Conservation (phyloP, 2,888 invertebrate genomes). For the Tetrapedia diversipes region DNA sequence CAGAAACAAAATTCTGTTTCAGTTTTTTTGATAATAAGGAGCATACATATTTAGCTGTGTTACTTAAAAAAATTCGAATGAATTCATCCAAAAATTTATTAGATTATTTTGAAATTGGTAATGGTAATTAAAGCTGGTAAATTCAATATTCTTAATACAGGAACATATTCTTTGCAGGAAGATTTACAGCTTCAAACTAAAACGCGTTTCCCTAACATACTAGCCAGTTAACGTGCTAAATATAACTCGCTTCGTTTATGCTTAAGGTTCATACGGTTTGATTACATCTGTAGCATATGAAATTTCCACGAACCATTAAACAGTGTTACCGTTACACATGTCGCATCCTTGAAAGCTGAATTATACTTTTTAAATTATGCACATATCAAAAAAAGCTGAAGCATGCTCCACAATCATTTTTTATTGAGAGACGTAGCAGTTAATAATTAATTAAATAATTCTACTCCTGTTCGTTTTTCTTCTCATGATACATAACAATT, state of each 20-base stretch:
- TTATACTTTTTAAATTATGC: neutral
- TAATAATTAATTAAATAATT: no score
- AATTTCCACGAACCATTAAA: constrained; percentile 40
- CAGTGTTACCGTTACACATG: neutral
- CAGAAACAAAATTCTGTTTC: no score
- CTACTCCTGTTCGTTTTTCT: no score
- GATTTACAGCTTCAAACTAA: constrained; percentile 5
- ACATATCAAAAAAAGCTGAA: neutral
- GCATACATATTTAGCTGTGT: no score
- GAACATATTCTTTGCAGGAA: neutral
- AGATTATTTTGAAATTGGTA: neutral
- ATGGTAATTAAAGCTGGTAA: neutral
- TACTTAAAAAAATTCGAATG: no score
- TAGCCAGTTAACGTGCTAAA: constrained; percentile 33
- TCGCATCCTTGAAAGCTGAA: neutral
- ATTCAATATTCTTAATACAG: neutral
- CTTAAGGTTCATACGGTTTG: constrained; percentile 39
- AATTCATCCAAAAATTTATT: neutral
- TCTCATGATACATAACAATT: no score
- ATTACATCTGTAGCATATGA: constrained; percentile 49
- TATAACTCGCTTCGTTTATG: constrained; percentile 52
- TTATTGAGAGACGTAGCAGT: no score
- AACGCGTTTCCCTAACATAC: constrained; percentile 17
- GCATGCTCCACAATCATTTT: no score
- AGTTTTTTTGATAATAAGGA: no score